A percentile compares a stretch with the other conserved stretches of the same genome.
These are phyloP conservation scores for Athalia rosae DNA, from an alignment of 2,888 invertebrate genomes.

Conservation along the genomic window DNA sequence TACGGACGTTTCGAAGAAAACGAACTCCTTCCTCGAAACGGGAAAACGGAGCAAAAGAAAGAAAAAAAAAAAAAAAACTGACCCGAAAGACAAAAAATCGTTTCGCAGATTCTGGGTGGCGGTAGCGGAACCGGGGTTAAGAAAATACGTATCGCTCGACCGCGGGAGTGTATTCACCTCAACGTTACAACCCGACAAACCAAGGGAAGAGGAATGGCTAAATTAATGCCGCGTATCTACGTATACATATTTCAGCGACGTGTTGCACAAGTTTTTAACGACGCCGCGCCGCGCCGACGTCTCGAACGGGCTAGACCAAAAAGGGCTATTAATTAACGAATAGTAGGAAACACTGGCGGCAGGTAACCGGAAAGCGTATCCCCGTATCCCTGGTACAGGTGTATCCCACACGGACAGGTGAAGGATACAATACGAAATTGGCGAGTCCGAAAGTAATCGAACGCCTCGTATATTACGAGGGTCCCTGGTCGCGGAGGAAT, in stretches of 20 bases:
- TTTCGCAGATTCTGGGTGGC: slow-evolving; percentile 15
- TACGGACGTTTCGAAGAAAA: slow-evolving; percentile 7
- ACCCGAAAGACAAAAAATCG: background rate
- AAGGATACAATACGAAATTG: background rate
- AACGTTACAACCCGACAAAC: background rate
- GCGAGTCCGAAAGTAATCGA: slow-evolving; percentile 16
- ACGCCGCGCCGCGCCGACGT: slow-evolving; percentile 8
- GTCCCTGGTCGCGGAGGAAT: slow-evolving; percentile 5
- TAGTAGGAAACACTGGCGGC: background rate
- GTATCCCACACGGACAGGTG: background rate
- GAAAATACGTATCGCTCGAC: background rate
- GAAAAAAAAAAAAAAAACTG: background rate
- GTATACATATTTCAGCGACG: background rate
- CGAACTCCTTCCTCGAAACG: background rate
- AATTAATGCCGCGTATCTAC: no score
- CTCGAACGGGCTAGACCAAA: slow-evolving; percentile 1
- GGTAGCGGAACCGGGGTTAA: slow-evolving; percentile 17
- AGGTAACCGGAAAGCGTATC: background rate
- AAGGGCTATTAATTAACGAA: slow-evolving; percentile 20
- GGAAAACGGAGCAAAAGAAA: no score
- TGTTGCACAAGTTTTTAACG: slow-evolving; percentile 8
- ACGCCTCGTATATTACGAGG: background rate
- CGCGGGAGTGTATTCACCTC: background rate
- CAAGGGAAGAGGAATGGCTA: no score
- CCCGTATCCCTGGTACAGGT: no score